Evolutionary conservation across 2,888 invertebrate species (phyloP).

Genomic region (Myopa testacea): DNA sequence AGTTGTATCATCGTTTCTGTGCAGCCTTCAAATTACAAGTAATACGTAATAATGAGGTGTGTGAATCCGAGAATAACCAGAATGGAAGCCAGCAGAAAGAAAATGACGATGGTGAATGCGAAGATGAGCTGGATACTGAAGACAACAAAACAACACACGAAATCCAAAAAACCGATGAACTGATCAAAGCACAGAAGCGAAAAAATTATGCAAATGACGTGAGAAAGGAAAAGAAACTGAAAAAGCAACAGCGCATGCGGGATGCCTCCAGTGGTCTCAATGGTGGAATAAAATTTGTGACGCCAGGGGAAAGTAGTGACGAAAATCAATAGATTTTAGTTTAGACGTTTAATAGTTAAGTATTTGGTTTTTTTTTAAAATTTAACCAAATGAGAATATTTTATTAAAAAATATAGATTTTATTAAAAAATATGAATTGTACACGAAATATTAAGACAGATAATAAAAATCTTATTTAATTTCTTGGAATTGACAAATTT

Average conservation of each 20-base stretch:
- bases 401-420: not conserved
- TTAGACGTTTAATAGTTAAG: slow-evolving; percentile 2
- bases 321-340: slow-evolving; percentile 5
- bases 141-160: not conserved
- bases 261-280: slow-evolving; percentile 57
- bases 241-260: slow-evolving; percentile 57
- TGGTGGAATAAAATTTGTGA: slow-evolving; percentile 52
- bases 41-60: slow-evolving; percentile 47
- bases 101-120: slow-evolving; percentile 32
- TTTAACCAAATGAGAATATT: slow-evolving; percentile 9
- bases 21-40: slow-evolving; percentile 49
- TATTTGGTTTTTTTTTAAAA: slow-evolving; percentile 7
- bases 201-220: slow-evolving; percentile 44
- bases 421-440: not conserved
- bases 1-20: slow-evolving; percentile 56
- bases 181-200: slow-evolving; percentile 40
- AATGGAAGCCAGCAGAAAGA: not conserved
- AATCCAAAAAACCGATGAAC: slow-evolving; percentile 19
- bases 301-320: slow-evolving; percentile 14
- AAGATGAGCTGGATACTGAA: slow-evolving; percentile 7
- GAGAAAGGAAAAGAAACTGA: slow-evolving; percentile 56
- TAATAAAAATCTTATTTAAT: no score
- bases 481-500: no score
- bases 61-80: slow-evolving; percentile 28
- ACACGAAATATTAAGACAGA: no score